A percentile compares a stretch with the other conserved stretches of the same genome.
Evolutionary conservation across 2,888 invertebrate genomes (phyloP).

Genomic region (Nasonovia ribisnigri): DNA sequence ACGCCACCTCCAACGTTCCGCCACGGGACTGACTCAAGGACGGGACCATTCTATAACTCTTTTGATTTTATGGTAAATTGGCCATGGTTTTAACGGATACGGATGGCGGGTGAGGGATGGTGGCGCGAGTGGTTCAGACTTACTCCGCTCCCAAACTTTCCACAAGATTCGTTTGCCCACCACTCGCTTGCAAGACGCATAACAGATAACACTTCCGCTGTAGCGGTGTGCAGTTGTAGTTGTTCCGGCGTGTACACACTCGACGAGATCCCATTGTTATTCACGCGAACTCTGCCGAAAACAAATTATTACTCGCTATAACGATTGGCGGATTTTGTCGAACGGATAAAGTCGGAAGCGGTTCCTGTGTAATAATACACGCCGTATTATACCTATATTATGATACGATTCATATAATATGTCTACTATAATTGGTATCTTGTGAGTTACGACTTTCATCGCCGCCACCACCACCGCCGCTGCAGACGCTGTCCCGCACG

Average conservation of each 20-base stretch:
- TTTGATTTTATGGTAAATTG: slow-evolving; percentile 37
- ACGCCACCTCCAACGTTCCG: too few species aligned
- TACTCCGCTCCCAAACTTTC: not conserved
- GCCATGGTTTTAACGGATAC: not conserved
- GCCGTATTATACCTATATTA: too few species aligned
- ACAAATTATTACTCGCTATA: slow-evolving; percentile 3
- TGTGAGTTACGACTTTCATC: not conserved
- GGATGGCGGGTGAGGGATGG: not conserved
- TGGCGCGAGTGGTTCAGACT: not conserved
- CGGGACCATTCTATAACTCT: not conserved
- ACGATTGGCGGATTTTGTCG: not conserved
- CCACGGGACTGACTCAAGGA: too few species aligned
- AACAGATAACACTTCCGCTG: not conserved
- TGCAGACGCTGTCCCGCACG: not conserved
- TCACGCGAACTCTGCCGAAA: not conserved
- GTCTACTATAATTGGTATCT: not conserved
- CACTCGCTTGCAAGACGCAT: too few species aligned
- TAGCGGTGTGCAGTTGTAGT: not conserved
- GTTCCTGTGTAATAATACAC: not conserved
- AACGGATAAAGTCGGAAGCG: not conserved
- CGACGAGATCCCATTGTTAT: not conserved
- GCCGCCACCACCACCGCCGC: too few species aligned
- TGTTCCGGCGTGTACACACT: too few species aligned
- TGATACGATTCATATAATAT: too few species aligned
- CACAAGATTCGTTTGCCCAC: not conserved